A percentile compares a stretch with the other conserved stretches of the same genome.
Evolutionary conservation across 2,888 invertebrate genomes (phyloP).

Genomic region (Spatulosminthurus flaviceps): DNA sequence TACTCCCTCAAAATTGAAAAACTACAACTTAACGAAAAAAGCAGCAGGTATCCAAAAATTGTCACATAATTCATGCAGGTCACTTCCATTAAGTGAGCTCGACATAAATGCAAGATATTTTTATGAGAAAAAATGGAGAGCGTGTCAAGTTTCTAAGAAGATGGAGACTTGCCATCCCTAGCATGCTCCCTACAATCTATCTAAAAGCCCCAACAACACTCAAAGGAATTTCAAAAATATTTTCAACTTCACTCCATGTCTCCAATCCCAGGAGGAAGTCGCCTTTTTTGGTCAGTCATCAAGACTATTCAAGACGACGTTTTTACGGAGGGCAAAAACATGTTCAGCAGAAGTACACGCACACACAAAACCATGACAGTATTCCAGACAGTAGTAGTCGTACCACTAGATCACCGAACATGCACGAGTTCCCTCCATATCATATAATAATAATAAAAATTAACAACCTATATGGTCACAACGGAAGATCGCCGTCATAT

Average conservation of each 20-base stretch:
- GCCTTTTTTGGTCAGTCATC: slow-evolving; percentile 8
- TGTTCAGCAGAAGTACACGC: neutral
- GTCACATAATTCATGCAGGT: slow-evolving; percentile 14
- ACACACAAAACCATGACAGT: too few species aligned
- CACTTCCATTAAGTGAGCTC: neutral
- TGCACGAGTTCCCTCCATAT: too few species aligned
- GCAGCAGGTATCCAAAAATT: neutral
- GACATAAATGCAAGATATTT: neutral
- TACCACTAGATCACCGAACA: too few species aligned
- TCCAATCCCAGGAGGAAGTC: slow-evolving; percentile 9
- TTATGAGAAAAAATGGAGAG: neutral
- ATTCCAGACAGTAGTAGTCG: too few species aligned
- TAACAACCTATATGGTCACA: too few species aligned
- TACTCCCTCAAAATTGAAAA: slow-evolving; percentile 11
- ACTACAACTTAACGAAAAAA: neutral
- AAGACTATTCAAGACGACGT: too few species aligned
- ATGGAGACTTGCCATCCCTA: neutral
- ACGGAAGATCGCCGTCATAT: too few species aligned
- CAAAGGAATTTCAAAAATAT: neutral
- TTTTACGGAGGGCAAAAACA: neutral
- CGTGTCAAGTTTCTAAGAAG: neutral
- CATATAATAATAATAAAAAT: too few species aligned
- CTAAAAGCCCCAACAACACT: neutral
- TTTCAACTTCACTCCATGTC: neutral
- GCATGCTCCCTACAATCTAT: neutral